phyloP scores from a whole-genome alignment of 1,140 invertebrate genomes.

The Pectinophora gossypiella region DNA sequence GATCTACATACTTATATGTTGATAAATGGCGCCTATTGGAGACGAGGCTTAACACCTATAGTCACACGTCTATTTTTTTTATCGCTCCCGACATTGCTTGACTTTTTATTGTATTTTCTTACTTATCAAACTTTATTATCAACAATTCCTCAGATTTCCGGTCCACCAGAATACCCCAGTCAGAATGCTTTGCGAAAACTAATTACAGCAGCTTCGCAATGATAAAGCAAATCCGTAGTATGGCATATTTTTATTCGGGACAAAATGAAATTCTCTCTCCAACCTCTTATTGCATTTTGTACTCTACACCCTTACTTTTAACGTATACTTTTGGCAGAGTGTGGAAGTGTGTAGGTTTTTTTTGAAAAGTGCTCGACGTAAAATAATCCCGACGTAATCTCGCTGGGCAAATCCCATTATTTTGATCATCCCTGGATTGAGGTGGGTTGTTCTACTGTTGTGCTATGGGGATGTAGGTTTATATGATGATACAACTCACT shows the following conservation, averaged over 20 bases:
- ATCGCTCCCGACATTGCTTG: too few species aligned
- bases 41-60: too few species aligned
- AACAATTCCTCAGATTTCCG: too few species aligned
- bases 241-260: conserved; percentile 71
- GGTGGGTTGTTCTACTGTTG: too few species aligned
- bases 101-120: too few species aligned
- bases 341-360: conserved; percentile 25
- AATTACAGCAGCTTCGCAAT: conserved; percentile 69
- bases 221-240: conserved; percentile 73
- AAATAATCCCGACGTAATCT: conserved; percentile 75
- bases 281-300: conserved; percentile 8
- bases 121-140: too few species aligned
- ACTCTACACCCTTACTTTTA: conserved; percentile 11
- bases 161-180: conserved; percentile 39
- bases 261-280: conserved; percentile 60
- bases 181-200: conserved; percentile 59
- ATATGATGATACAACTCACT: too few species aligned
- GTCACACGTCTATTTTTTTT: too few species aligned
- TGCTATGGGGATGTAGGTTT: too few species aligned
- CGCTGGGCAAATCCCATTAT: conserved; percentile 72
- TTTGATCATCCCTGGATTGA: conserved; percentile 51
- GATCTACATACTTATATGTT: too few species aligned
- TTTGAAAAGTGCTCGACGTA: conserved; percentile 52
- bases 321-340: background rate
- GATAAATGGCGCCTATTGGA: too few species aligned